phyloP scores from a whole-genome alignment of 2,797 vertebrate species.

The Potorous gilbertii region DNA sequence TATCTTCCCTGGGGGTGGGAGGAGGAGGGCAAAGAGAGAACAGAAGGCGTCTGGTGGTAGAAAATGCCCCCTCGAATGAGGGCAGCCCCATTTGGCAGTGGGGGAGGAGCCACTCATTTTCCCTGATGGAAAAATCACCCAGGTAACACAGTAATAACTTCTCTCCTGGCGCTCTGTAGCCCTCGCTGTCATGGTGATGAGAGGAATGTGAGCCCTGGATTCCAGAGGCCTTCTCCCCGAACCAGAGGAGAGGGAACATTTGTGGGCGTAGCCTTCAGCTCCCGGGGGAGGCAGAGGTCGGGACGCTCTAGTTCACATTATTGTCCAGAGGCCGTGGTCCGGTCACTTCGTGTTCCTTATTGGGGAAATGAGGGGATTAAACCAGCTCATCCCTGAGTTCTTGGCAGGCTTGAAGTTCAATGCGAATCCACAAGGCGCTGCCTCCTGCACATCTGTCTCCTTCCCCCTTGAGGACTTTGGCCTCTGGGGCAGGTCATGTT shows the following conservation, averaged over 20 bases:
- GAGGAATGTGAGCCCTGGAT: background rate
- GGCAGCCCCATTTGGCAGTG: background rate
- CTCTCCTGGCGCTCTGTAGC: background rate
- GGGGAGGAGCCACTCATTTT: background rate
- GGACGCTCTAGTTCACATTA: background rate
- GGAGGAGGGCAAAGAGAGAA: background rate
- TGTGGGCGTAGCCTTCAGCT: no score
- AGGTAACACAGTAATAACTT: background rate
- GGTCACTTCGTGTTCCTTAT: background rate
- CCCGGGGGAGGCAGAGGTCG: background rate
- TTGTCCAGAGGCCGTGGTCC: background rate
- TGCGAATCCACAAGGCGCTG: background rate
- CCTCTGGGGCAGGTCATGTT: background rate
- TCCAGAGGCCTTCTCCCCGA: background rate
- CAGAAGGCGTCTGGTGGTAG: background rate
- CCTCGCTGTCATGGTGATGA: background rate
- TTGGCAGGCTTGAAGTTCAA: accelerated
- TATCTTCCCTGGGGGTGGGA: background rate
- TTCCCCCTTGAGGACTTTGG: background rate
- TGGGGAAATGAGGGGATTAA: background rate
- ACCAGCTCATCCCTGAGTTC: background rate
- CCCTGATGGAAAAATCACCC: background rate
- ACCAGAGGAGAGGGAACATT: background rate
- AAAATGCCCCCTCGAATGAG: background rate
- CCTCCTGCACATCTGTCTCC: background rate